phyloP scores from a whole-genome alignment of 2,888 invertebrate genomes.

The Sinelater perroti region DNA sequence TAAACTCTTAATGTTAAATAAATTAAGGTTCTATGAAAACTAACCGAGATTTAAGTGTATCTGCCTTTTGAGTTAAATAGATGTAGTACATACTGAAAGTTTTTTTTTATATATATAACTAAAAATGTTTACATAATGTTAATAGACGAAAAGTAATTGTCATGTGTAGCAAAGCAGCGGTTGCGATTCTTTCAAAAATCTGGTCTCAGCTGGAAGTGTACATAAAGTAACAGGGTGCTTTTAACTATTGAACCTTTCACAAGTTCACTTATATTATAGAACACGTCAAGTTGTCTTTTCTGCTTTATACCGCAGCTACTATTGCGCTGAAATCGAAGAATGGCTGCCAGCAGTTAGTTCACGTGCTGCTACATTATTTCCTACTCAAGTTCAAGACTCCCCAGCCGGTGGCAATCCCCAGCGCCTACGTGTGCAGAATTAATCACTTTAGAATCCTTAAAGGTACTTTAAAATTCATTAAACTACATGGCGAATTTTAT shows the following conservation, averaged over 20 bases:
- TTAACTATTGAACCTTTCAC: too few species aligned
- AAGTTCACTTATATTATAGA: not conserved
- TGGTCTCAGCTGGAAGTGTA: not conserved
- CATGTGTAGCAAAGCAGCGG: too few species aligned
- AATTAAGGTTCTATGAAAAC: too few species aligned
- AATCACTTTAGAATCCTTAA: conserved; percentile 12
- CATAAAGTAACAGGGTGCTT: not conserved
- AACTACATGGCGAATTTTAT: conserved; percentile 16
- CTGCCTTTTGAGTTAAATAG: too few species aligned
- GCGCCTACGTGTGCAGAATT: conserved; percentile 14
- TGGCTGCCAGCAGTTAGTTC: not conserved
- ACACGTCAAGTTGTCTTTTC: not conserved
- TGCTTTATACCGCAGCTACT: not conserved
- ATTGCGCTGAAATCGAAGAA: not conserved
- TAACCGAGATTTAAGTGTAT: too few species aligned
- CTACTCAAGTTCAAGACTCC: conserved; percentile 8
- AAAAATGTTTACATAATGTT: too few species aligned
- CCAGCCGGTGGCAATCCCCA: conserved; percentile 1
- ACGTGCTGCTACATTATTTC: conserved; percentile 7
- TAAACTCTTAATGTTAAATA: too few species aligned
- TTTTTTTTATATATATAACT: too few species aligned
- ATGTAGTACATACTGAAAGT: too few species aligned
- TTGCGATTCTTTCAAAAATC: too few species aligned
- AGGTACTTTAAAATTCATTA: conserved; percentile 14
- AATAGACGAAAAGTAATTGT: too few species aligned